phyloP scores from a whole-genome alignment of 2,888 invertebrate species.

The Macaria notata region DNA sequence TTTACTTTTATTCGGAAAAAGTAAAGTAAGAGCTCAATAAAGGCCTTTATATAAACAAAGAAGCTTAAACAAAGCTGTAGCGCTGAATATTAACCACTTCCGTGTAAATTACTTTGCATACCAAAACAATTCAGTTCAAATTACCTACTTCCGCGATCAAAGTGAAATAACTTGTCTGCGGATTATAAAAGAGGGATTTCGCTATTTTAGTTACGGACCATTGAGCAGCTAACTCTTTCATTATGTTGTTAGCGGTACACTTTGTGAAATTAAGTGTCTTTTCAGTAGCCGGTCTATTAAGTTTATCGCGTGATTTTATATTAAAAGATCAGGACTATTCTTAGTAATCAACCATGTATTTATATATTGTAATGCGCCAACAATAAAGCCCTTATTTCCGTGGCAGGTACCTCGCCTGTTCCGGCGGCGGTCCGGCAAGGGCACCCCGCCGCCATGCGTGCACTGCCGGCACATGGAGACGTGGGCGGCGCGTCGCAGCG shows the following conservation, averaged over 20 bases:
- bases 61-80: conserved; percentile 12
- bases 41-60: conserved; percentile 17
- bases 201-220: conserved; percentile 7
- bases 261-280: conserved; percentile 6
- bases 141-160: conserved; percentile 22
- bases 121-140: conserved; percentile 22
- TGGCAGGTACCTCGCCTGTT: conserved; percentile 84
- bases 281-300: background rate
- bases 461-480: conserved; percentile 91
- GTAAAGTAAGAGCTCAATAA: conserved; percentile 12
- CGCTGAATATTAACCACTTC: conserved; percentile 25
- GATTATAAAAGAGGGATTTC: conserved; percentile 19
- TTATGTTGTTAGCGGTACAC: background rate
- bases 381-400: too few relatives aligned
- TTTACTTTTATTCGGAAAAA: conserved; percentile 7
- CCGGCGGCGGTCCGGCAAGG: conserved; percentile 84
- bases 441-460: conserved; percentile 87
- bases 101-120: conserved; percentile 26
- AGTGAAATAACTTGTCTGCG: conserved; percentile 19
- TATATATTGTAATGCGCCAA: too few relatives aligned
- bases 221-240: conserved; percentile 3
- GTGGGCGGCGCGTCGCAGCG: conserved; percentile 82
- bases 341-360: too few relatives aligned
- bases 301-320: too few relatives aligned
- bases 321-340: too few relatives aligned